Evolutionary conservation across 2,797 vertebrate genomes (phyloP).

Genomic region (Ataeniobius toweri): DNA sequence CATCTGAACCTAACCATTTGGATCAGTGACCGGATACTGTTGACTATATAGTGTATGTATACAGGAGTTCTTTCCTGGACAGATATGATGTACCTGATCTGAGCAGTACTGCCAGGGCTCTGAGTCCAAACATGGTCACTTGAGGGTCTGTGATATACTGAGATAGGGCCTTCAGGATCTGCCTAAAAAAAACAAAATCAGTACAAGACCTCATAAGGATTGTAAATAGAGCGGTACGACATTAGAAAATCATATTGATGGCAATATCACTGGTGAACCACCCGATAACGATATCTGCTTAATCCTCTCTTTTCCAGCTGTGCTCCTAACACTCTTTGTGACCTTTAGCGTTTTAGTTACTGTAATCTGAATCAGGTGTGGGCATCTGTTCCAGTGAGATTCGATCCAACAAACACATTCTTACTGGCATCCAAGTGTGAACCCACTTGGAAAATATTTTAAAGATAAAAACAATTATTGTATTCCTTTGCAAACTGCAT

Average conservation of each 20-base stretch:
- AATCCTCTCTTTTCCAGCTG: not conserved
- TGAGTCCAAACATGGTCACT: constrained; percentile 83
- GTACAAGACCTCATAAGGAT: not conserved
- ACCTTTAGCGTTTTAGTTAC: not conserved
- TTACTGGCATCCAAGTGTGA: not conserved
- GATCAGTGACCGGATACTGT: not conserved
- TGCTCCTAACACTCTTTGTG: not conserved
- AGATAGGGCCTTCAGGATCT: constrained; percentile 88
- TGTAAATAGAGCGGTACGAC: not conserved
- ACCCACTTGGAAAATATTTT: no score
- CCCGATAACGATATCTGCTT: not conserved
- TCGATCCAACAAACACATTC: not conserved
- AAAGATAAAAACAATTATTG: no score
- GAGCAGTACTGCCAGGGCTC: constrained; percentile 88
- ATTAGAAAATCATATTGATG: not conserved
- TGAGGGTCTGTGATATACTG: constrained; percentile 78
- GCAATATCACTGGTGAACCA: not conserved
- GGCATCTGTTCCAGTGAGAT: no score
- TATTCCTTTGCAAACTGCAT: no score
- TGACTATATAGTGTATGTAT: not conserved
- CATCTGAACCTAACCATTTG: not conserved
- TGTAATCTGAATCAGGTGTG: not conserved
- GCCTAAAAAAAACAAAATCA: constrained; percentile 72
- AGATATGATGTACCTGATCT: constrained; percentile 82
- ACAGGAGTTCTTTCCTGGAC: not conserved